Evolutionary conservation across 2,797 vertebrate species (phyloP).

Genomic region (Peromyscus nudipes): DNA sequence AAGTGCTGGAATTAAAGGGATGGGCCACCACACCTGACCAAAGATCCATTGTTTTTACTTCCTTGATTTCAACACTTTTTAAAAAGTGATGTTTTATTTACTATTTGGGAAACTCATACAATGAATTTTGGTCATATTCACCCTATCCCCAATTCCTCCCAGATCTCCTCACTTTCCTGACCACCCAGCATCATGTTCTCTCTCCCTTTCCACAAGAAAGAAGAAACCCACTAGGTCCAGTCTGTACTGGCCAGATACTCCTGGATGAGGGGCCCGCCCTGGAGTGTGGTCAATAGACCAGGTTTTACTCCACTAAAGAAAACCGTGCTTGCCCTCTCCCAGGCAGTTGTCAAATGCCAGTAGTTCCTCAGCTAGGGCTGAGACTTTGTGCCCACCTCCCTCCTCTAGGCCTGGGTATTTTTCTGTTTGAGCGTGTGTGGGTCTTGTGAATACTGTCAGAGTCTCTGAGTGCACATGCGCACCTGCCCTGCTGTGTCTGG

Average conservation of each 20-base stretch:
- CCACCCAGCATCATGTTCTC: not conserved
- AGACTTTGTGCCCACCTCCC: not conserved
- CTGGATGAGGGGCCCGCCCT: not conserved
- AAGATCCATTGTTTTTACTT: not conserved
- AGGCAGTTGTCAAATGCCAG: not conserved
- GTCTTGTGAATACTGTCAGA: not conserved
- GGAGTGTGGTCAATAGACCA: not conserved
- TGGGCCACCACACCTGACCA: not conserved
- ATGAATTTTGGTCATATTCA: not conserved
- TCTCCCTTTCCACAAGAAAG: not conserved
- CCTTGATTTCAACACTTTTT: slow-evolving; percentile 41
- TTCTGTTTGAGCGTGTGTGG: not conserved
- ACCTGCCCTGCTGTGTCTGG: not conserved
- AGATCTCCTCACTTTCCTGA: not conserved
- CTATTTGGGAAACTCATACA: not conserved
- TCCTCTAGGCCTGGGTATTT: not conserved
- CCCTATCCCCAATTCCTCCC: not conserved
- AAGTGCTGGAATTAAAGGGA: not conserved
- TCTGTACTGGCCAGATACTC: not conserved
- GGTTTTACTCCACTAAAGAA: not conserved
- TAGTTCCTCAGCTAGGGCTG: not conserved
- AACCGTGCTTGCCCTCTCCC: not conserved
- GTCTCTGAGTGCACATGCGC: not conserved
- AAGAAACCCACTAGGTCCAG: not conserved
- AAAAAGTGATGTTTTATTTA: not conserved